Evolutionary conservation across 2,888 invertebrate species (phyloP).

Genomic region (Metalampra italica): DNA sequence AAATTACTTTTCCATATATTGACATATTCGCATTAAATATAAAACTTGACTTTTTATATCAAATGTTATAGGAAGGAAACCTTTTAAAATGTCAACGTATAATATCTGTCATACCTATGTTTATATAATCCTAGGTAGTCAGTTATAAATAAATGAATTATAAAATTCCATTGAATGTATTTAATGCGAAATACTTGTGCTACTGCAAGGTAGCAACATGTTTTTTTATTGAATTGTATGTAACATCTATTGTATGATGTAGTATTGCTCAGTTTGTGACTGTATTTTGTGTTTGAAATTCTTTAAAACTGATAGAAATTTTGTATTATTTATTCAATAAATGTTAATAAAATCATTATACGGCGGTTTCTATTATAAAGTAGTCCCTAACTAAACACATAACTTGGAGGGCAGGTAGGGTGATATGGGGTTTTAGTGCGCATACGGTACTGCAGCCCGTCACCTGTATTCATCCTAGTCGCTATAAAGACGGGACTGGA

Average conservation of each 20-base stretch:
- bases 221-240: slow-evolving; percentile 54
- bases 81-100: slow-evolving; percentile 9
- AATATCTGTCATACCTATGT: neutral
- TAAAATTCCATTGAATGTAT: slow-evolving; percentile 59
- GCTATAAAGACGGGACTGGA: too few species aligned
- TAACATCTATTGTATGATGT: slow-evolving; percentile 39
- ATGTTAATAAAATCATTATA: slow-evolving; percentile 72
- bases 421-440: too few species aligned
- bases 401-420: too few species aligned
- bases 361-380: neutral
- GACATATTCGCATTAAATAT: too few species aligned
- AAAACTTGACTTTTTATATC: too few species aligned
- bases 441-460: too few species aligned
- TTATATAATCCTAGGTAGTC: slow-evolving; percentile 3
- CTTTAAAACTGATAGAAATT: slow-evolving; percentile 62
- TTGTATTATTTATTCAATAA: slow-evolving; percentile 78
- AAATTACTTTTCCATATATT: too few species aligned
- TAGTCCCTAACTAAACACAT: too few species aligned
- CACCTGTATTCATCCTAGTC: too few species aligned
- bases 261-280: slow-evolving; percentile 67
- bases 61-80: neutral
- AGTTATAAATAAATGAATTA: slow-evolving; percentile 14
- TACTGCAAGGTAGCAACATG: slow-evolving; percentile 54
- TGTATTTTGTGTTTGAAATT: slow-evolving; percentile 57
- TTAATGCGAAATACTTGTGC: slow-evolving; percentile 41